phyloP scores from a whole-genome alignment of 2,797 vertebrate species.

The Parauchenoglanis punctatus region DNA sequence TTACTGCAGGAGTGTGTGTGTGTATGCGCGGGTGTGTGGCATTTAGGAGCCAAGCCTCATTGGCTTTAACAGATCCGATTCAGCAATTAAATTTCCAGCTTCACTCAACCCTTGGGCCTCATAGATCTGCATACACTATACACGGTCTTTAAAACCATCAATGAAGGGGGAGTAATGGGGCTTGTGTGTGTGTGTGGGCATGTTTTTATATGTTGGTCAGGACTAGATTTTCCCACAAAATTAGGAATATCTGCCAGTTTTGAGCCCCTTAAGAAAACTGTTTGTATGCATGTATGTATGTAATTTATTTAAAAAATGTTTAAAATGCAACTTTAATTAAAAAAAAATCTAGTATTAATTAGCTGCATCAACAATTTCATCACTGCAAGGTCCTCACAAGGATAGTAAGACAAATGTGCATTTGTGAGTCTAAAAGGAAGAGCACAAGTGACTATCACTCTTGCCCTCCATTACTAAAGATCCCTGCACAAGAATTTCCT shows the following conservation, averaged over 20 bases:
- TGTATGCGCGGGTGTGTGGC: neutral
- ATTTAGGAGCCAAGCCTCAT: neutral
- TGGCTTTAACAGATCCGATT: constrained; percentile 26
- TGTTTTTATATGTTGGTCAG: neutral
- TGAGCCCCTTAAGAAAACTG: neutral
- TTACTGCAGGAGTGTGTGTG: neutral
- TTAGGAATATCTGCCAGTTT: neutral
- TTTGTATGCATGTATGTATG: neutral
- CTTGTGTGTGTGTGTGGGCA: neutral
- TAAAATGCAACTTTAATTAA: neutral
- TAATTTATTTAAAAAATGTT: neutral
- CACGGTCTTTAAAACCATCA: constrained; percentile 22
- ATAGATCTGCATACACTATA: constrained; percentile 1
- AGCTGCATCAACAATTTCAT: neutral
- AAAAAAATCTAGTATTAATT: neutral
- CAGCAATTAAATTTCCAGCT: constrained; percentile 32
- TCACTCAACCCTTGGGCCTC: constrained; percentile 7
- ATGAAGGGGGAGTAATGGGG: neutral
- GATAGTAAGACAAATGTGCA: neutral
- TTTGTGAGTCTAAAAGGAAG: neutral
- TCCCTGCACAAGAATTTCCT: neutral
- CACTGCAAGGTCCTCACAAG: neutral
- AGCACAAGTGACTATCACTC: neutral
- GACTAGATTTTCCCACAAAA: neutral
- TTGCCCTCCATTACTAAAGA: neutral